A percentile compares a stretch with the other conserved stretches of the same genome.
Evolutionary conservation across 2,113 vertebrate genomes (phyloP).

Genomic region (Eptesicus fuscus): DNA sequence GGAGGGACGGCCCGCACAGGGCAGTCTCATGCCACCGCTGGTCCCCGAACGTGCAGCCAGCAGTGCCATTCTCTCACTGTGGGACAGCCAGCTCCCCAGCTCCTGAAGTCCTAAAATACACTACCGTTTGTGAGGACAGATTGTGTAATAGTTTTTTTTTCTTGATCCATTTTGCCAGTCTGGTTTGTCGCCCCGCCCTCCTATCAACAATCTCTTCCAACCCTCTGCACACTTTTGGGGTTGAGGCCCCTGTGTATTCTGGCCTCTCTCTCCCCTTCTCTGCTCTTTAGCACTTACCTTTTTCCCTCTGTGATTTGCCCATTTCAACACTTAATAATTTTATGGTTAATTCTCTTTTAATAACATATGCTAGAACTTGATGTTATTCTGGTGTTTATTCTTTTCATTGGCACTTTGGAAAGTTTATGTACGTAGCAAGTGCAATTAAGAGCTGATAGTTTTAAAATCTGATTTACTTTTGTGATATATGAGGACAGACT

Average conservation of each 20-base stretch:
- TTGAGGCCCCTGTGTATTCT: background rate
- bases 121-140: background rate
- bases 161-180: background rate
- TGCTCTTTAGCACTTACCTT: background rate
- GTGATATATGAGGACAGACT: background rate
- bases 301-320: background rate
- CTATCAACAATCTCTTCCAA: background rate
- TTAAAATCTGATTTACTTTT: background rate
- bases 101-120: background rate
- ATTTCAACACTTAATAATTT: background rate
- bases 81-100: background rate
- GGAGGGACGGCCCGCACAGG: constrained; percentile 22
- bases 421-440: background rate
- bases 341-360: background rate
- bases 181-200: background rate
- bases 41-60: background rate
- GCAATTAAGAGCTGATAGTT: background rate
- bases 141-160: background rate
- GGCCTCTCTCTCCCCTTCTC: background rate
- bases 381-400: background rate
- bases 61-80: background rate
- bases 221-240: background rate
- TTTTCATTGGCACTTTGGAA: background rate
- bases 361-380: background rate
- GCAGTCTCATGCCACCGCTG: background rate